phyloP scores from a whole-genome alignment of 1,140 invertebrate genomes.

The Aphidius gifuensis region DNA sequence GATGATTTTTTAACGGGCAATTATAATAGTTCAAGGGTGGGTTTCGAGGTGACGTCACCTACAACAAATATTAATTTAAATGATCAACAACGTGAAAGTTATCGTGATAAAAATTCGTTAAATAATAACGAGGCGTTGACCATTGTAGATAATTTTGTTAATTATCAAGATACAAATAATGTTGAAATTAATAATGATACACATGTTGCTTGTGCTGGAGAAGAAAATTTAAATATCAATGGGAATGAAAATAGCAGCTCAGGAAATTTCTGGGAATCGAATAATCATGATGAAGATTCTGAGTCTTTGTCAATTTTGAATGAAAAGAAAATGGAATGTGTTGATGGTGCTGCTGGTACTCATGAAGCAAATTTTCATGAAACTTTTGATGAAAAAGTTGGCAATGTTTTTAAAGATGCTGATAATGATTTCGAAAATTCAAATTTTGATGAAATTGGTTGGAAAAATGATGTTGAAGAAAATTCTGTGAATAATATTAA shows the following conservation, averaged over 20 bases:
- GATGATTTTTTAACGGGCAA: slow-evolving; percentile 7
- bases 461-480: neutral
- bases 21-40: slow-evolving; percentile 14
- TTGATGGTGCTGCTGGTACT: neutral
- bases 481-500: neutral
- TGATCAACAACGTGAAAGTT: slow-evolving; percentile 10
- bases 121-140: slow-evolving; percentile 14
- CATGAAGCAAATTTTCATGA: too few species aligned
- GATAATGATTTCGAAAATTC: neutral
- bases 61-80: neutral
- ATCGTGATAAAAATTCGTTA: slow-evolving; percentile 14
- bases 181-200: too few species aligned
- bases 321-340: neutral
- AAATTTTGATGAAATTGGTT: slow-evolving; percentile 9
- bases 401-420: neutral
- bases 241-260: too few species aligned
- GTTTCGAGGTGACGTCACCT: neutral
- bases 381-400: slow-evolving; percentile 9
- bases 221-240: too few species aligned
- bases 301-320: neutral
- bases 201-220: too few species aligned
- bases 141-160: neutral
- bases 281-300: neutral
- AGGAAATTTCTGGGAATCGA: too few species aligned
- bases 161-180: neutral